Evolutionary conservation across 2,797 vertebrate species (phyloP), one percentile per base, ranked within the genome.

Genomic region (Microctenopoma lineatum): DNA sequence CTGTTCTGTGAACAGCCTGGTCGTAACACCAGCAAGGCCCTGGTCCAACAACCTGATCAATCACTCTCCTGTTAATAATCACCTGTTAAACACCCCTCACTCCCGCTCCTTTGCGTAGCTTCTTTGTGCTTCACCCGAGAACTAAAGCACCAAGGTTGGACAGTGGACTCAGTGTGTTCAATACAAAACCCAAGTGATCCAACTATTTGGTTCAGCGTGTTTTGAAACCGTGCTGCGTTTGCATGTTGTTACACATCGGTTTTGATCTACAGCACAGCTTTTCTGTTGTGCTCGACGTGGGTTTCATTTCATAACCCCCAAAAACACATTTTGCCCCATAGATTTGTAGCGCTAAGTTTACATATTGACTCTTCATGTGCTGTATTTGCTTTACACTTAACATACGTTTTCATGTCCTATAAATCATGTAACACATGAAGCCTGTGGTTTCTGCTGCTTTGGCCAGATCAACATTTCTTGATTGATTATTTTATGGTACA

Each of bases 401-500:
- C 27, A 59, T 61, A 3, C 42, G 18, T 52, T 68, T 70, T 61
- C 1, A 46, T 8, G 8, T 45, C 48, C 15, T 34, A 68, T 57
- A 50, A 59, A 73, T 70, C 48, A 34, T 58, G 16, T 67, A 10
- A 44, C 13, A 27, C 15, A 56, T 0, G 0, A 29, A 29, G 42
- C 15, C 53, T 11, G 0, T 26, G 7, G 32, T 12, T 29, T 66
- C 34, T 57, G 57, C 42, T 76, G 16, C 18, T 65, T 59, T 61
- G 39, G 56, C 54, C 5, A 38, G 18, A 51, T 77, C 73, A 79
- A 41, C 70, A 54, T 59, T 61, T 70, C 18, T 62, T 16, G 7
- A 18, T 70, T 58, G 58, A 54, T 67, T 44, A 52, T 63, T 62
- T 66, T 12, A 16, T 1, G n/a, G 52, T 62, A 12, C 4, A 38